Evolutionary conservation across 2,797 vertebrate genomes (phyloP), one percentile per base, ranked within the genome.

Genomic region (Eulemur coronatus): DNA sequence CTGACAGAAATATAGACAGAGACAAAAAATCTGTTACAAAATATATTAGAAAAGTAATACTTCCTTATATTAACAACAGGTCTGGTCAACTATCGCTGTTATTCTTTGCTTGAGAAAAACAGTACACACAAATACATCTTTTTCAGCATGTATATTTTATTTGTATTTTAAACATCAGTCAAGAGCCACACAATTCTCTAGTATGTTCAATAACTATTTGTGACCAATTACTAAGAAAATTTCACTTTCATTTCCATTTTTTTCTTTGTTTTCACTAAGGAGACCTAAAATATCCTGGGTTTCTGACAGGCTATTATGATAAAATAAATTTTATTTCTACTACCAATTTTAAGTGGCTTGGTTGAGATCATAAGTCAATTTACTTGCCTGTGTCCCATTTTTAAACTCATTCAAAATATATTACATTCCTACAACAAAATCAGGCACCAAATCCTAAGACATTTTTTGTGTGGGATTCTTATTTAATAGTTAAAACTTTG

Each of bases 31-130:
- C 46, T 81, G 30, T 80, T 79, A 85, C 41, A 81, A 81, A 90
- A 81, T 24, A 8, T n/a, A 84, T 70, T 38, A 89, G 75, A 89
- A 89, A 92, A 86, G 55, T 30, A 85, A 65, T 59, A 72, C 12
- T 69, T 79, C 73, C 57, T 96, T 38, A 70, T 59, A 18, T 86
- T 69, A 65, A 67, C 18, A 93, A 46, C 28, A 38, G 35, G 12
- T 52, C 57, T 67, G 57, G 57, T 84, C 67, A 94, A 92, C 63
- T 15, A 94, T 63, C 35, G 69, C 46, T 82, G 50, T 87, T 89
- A 59, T 50, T 93, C 86, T 81, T 89, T 73, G 69, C 73, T 72
- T 89, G 89, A 87, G 70, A 94, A 92, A 92, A 96, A 89, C 28
- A 80, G 18, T 26, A 57, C 13, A 78, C 52, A 28, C 46, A 81